Conservation (phyloP, 2,888 invertebrate species). For the Caenorhabditis drosophilae region DNA sequence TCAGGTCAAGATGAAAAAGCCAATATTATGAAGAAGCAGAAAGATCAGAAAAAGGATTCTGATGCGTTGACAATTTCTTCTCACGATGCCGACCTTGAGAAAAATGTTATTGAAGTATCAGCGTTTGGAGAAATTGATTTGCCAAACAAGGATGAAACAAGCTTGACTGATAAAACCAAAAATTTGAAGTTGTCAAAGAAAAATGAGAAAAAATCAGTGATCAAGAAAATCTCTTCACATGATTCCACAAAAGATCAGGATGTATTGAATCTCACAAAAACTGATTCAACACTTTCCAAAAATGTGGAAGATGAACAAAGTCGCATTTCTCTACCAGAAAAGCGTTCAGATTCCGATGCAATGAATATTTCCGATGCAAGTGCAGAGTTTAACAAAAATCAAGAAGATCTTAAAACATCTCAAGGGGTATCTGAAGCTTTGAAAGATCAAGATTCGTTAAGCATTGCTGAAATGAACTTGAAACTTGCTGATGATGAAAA, state of each 20-base stretch:
- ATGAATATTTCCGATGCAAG: too few relatives aligned
- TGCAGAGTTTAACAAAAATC: not conserved
- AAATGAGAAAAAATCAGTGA: conserved; percentile 8
- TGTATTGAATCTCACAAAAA: not conserved
- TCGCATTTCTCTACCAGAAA: too few relatives aligned
- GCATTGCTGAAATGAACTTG: too few relatives aligned
- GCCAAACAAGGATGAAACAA: conserved; percentile 11
- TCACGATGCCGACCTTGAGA: conserved; percentile 18
- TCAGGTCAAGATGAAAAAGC: too few relatives aligned
- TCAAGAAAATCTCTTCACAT: not conserved
- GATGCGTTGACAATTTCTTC: conserved; percentile 23
- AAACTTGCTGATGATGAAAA: too few relatives aligned
- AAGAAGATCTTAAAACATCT: not conserved
- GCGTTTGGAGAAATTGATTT: conserved; percentile 26
- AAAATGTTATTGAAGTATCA: conserved; percentile 23
- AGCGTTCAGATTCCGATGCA: too few relatives aligned
- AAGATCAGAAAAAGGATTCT: too few relatives aligned
- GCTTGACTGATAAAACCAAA: conserved; percentile 9
- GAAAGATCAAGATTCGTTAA: too few relatives aligned
- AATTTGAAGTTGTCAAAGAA: conserved; percentile 8
- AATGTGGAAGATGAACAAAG: not conserved
- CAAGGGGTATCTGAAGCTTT: too few relatives aligned
- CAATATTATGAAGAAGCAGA: too few relatives aligned
- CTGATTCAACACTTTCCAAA: not conserved
- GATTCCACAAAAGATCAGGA: too few relatives aligned